Conservation (phyloP, 1,140 invertebrate genomes). For the Anastatus disparis region DNA sequence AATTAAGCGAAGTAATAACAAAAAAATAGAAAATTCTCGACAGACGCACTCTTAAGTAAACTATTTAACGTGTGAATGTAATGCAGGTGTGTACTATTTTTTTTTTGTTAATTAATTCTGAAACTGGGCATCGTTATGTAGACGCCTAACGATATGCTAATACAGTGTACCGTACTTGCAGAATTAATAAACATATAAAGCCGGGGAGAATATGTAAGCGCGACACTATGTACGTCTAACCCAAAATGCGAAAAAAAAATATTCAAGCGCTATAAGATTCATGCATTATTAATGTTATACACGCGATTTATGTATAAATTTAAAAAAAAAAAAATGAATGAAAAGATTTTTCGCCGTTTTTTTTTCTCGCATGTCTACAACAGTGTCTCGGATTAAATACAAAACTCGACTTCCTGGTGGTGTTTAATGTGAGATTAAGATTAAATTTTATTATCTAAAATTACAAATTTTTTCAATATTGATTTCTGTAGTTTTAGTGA, state of each 20-base stretch:
- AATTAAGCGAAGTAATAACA: too few relatives aligned
- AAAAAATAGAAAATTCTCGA: too few relatives aligned
- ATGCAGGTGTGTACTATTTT: neutral
- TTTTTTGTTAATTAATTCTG: constrained; percentile 22
- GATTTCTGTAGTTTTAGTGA: too few relatives aligned
- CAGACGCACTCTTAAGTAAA: too few relatives aligned
- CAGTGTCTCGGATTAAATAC: too few relatives aligned
- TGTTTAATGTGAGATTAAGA: too few relatives aligned
- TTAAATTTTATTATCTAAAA: too few relatives aligned
- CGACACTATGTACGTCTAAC: constrained; percentile 33
- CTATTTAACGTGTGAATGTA: too few relatives aligned
- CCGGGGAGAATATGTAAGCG: constrained; percentile 6
- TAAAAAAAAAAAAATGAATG: neutral
- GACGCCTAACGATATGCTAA: constrained; percentile 53
- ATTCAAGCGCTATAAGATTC: too few relatives aligned
- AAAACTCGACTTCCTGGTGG: too few relatives aligned
- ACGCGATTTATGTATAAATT: constrained; percentile 38
- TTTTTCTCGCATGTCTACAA: neutral
- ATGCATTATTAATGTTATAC: constrained; percentile 44
- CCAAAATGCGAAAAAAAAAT: neutral
- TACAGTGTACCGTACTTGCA: constrained; percentile 39
- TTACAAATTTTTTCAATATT: too few relatives aligned
- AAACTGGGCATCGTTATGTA: neutral
- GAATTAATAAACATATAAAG: constrained; percentile 45
- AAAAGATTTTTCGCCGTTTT: too few relatives aligned